Base-by-base conservation (phyloP, 2,113 vertebrate species). In the Xerus inauris region DNA sequence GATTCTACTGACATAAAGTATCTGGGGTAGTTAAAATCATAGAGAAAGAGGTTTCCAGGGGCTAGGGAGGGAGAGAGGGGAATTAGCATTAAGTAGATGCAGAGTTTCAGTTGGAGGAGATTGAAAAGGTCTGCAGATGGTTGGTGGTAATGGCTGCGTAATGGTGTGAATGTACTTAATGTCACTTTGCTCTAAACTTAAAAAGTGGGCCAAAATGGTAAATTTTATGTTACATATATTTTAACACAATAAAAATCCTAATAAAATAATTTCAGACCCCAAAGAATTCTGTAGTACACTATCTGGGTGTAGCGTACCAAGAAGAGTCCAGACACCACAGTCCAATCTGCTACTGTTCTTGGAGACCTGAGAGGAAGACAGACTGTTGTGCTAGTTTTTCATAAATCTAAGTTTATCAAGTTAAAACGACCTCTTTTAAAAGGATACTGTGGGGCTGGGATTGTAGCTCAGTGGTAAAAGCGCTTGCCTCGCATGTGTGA, bases 241-340 rank as follows among this genome's bases (percentile, higher is more conserved):
- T 93, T 49, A 42, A 35, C 40, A 49, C 6, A 65, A 38, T 49
- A 47, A 47, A 92, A 85, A 71, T 40, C 54, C 38, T 93, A 30
- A 57, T 13, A 22, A 28, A 76, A 8, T 24, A 45, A 76, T 67
- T 76, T 65, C 64, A 24, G 91, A 49, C n/a, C 35, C 30, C 59
- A 22, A 67, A 38, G 54, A 84, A 65, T 42, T 51, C 38, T 47
- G 19, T 1, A 14, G 30, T 42, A 42, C 16, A 35, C 42, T 10
- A 19, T 62, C 14, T 69, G 57, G 45, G 8, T 6, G 4, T 40
- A 24, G 14, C 12, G 4, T 64, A 26, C 38, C 30, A 38, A 3
- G 1, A 0, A 4, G 24, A 65, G 20, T 26, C 1, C 4, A 6
- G 45, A 19, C 5, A 1, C 30, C 0, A 4, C n/a, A 69, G 45